Evolutionary conservation across 2,797 vertebrate genomes (phyloP).

Genomic region (Sarcoramphus papa): DNA sequence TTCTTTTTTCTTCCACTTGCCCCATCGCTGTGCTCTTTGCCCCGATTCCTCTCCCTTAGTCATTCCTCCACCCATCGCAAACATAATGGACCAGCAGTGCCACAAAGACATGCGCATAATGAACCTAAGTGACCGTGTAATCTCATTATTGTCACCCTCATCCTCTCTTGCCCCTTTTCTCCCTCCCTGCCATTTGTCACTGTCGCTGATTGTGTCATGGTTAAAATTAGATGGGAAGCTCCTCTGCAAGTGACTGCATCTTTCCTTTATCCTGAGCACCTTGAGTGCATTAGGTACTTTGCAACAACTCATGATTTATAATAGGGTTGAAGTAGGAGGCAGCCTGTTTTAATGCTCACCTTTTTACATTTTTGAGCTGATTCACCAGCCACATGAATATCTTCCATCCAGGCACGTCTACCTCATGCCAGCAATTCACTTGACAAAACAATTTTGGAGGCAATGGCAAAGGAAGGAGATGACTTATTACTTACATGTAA

Average conservation of each 20-base stretch:
- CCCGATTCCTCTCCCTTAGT: background rate
- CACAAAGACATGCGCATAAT: background rate
- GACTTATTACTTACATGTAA: background rate
- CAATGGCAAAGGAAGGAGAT: background rate
- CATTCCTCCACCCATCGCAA: background rate
- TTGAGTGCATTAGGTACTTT: background rate
- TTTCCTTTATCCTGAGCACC: background rate
- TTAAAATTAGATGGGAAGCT: conserved; percentile 35
- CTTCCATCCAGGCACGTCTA: background rate
- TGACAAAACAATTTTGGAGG: background rate
- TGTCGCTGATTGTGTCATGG: background rate
- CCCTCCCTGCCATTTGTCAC: background rate
- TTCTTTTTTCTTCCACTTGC: background rate
- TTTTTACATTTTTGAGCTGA: background rate
- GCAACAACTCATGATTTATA: background rate
- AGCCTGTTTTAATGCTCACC: background rate
- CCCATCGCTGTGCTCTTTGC: background rate
- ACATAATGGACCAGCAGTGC: background rate
- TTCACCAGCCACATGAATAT: background rate
- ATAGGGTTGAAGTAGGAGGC: background rate
- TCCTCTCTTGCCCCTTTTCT: conserved; percentile 4
- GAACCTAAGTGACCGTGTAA: conserved; percentile 51
- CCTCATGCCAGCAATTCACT: background rate
- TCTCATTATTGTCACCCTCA: conserved; percentile 48
- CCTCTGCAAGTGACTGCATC: background rate